phyloP scores from a whole-genome alignment of 2,888 invertebrate genomes.

The Ypsolopha scabrella region DNA sequence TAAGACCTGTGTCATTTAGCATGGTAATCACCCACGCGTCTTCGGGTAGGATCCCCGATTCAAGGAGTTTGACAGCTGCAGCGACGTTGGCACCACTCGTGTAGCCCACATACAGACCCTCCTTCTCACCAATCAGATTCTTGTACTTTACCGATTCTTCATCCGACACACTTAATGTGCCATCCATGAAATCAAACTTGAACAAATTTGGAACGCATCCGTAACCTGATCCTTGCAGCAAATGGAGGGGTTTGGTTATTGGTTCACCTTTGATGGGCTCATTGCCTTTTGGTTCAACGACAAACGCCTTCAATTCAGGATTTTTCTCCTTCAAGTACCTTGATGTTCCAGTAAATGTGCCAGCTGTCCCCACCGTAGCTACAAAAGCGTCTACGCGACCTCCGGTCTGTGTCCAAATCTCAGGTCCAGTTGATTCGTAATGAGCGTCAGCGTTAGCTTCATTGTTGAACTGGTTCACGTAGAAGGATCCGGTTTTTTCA shows the following conservation, averaged over 20 bases:
- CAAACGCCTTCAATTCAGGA: slow-evolving; percentile 37
- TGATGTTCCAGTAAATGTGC: slow-evolving; percentile 49
- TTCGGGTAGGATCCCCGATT: slow-evolving; percentile 42
- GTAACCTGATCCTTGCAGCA: slow-evolving; percentile 58
- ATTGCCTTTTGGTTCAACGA: slow-evolving; percentile 52
- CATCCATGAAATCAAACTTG: slow-evolving; percentile 47
- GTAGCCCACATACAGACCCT: slow-evolving; percentile 56
- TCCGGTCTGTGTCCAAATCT: slow-evolving; percentile 59
- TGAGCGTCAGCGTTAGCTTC: slow-evolving; percentile 40
- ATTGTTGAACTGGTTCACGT: slow-evolving; percentile 54
- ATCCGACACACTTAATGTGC: slow-evolving; percentile 44
- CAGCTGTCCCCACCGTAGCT: slow-evolving; percentile 53
- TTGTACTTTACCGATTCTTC: slow-evolving; percentile 46
- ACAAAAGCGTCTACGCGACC: slow-evolving; percentile 51
- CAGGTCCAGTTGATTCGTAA: slow-evolving; percentile 54
- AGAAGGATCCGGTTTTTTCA: slow-evolving; percentile 42
- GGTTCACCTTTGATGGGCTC: slow-evolving; percentile 49
- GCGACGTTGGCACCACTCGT: slow-evolving; percentile 59
- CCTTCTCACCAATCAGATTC: slow-evolving; percentile 44
- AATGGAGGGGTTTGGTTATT: slow-evolving; percentile 52
- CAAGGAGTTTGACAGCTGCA: slow-evolving; percentile 47
- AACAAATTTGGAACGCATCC: slow-evolving; percentile 51
- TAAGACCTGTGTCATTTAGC: slow-evolving; percentile 50
- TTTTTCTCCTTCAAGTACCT: slow-evolving; percentile 52
- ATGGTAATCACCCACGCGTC: slow-evolving; percentile 55